phyloP scores from a whole-genome alignment of 2,113 vertebrate genomes.

The Narcine bancroftii region DNA sequence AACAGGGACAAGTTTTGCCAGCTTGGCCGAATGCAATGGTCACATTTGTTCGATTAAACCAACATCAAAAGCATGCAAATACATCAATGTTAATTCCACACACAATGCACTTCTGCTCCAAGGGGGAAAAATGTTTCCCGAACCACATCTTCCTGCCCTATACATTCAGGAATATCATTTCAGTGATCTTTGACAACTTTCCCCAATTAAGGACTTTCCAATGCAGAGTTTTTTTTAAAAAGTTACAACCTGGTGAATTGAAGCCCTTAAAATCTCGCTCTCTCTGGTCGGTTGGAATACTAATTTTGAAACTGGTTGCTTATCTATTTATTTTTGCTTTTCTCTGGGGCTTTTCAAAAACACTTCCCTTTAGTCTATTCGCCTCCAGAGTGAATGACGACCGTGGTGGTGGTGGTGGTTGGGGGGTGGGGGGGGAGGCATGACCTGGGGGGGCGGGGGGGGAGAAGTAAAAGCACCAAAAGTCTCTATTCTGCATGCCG shows the following conservation, averaged over 20 bases:
- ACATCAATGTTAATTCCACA: background rate
- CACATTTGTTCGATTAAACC: slow-evolving; percentile 6
- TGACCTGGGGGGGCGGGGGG: background rate
- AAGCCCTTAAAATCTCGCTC: background rate
- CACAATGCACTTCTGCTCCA: background rate
- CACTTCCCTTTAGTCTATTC: background rate
- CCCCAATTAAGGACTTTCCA: background rate
- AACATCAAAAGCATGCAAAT: background rate
- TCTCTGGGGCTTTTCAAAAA: slow-evolving; percentile 15
- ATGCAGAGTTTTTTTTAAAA: background rate
- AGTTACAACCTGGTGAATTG: background rate
- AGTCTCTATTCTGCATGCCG: background rate
- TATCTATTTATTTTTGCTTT: slow-evolving; percentile 24
- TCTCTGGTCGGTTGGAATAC: background rate
- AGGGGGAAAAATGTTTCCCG: background rate
- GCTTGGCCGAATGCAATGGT: slow-evolving; percentile 3
- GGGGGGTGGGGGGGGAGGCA: background rate
- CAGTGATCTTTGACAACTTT: slow-evolving; percentile 16
- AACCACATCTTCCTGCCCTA: background rate
- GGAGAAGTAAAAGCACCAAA: background rate
- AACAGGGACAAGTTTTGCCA: background rate
- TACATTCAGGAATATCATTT: slow-evolving; percentile 1
- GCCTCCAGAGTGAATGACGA: background rate
- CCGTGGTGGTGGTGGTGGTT: too few relatives aligned
- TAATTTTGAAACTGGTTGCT: slow-evolving; percentile 8